A percentile compares a stretch with the other conserved stretches of the same genome.
Conservation (phyloP, 2,888 invertebrate species). For the Platynereis dumerilii region DNA sequence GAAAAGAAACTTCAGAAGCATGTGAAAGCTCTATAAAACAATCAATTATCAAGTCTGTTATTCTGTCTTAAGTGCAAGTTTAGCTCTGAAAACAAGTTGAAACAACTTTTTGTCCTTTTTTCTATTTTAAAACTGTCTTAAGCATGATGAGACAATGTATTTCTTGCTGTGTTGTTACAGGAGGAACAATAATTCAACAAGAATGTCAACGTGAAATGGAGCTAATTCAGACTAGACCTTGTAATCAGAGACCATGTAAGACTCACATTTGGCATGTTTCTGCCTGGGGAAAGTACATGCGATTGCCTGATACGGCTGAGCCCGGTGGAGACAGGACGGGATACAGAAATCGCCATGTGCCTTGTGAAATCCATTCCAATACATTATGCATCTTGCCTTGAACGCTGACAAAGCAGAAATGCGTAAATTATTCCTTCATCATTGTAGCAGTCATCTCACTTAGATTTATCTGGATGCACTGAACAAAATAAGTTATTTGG, state of each 20-base stretch:
- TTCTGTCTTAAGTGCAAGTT: too few species aligned
- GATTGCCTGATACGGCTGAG: constrained; percentile 17
- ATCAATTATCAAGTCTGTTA: too few species aligned
- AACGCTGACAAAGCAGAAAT: too few species aligned
- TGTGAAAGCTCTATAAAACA: too few species aligned
- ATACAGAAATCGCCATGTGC: constrained; percentile 9
- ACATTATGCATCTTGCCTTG: background rate
- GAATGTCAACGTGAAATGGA: constrained; percentile 3
- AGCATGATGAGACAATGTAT: too few species aligned
- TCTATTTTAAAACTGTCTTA: too few species aligned
- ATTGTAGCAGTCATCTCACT: background rate
- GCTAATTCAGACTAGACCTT: constrained; percentile 24
- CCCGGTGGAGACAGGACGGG: constrained; percentile 25
- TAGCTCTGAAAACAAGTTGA: too few species aligned
- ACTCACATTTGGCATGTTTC: constrained; percentile 28
- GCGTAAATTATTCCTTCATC: too few species aligned
- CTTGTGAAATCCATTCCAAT: constrained; percentile 22
- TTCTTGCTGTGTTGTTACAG: constrained; percentile 1
- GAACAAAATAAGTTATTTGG: background rate
- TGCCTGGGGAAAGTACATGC: constrained; percentile 25
- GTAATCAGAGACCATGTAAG: constrained; percentile 29
- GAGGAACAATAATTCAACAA: background rate
- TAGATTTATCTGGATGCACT: too few species aligned
- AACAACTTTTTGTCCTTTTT: too few species aligned
- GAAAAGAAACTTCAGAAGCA: too few species aligned